phyloP scores from a whole-genome alignment of 2,797 vertebrate genomes.

The Danio aesculapii region DNA sequence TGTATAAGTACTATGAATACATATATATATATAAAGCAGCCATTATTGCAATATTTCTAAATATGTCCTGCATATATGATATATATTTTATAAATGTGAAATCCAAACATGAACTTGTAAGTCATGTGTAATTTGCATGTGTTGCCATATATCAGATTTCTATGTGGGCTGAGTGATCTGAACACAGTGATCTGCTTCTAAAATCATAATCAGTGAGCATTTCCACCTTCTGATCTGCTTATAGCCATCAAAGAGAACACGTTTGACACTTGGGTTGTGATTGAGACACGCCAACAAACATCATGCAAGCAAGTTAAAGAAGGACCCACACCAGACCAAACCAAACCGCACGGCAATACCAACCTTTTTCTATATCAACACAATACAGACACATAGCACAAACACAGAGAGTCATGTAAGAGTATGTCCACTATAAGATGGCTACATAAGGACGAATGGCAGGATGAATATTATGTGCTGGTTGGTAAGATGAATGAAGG shows the following conservation, averaged over 20 bases:
- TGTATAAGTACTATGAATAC: too few species aligned
- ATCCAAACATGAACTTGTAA: too few species aligned
- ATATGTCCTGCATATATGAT: too few species aligned
- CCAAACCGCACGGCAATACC: conserved; percentile 69
- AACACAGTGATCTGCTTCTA: conserved; percentile 26
- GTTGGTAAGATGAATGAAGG: not conserved
- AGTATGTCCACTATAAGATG: conserved; percentile 16
- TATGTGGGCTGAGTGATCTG: not conserved
- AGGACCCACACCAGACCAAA: conserved; percentile 46
- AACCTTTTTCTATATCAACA: conserved; percentile 81
- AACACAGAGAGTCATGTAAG: conserved; percentile 67
- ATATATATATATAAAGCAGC: too few species aligned
- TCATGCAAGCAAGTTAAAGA: conserved; percentile 41
- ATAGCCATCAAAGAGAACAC: conserved; percentile 17
- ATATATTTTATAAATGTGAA: too few species aligned
- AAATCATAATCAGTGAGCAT: conserved; percentile 14
- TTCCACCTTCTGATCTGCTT: not conserved
- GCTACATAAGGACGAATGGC: not conserved
- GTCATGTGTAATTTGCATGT: too few species aligned
- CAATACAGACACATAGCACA: conserved; percentile 68
- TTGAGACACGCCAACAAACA: conserved; percentile 39
- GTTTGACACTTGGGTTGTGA: conserved; percentile 5
- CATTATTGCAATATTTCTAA: too few species aligned
- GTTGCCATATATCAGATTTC: too few species aligned
- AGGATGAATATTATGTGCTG: not conserved